Evolutionary conservation across 2,113 vertebrate genomes (phyloP), one percentile per base, ranked within the genome.

Genomic region (Nestor notabilis): DNA sequence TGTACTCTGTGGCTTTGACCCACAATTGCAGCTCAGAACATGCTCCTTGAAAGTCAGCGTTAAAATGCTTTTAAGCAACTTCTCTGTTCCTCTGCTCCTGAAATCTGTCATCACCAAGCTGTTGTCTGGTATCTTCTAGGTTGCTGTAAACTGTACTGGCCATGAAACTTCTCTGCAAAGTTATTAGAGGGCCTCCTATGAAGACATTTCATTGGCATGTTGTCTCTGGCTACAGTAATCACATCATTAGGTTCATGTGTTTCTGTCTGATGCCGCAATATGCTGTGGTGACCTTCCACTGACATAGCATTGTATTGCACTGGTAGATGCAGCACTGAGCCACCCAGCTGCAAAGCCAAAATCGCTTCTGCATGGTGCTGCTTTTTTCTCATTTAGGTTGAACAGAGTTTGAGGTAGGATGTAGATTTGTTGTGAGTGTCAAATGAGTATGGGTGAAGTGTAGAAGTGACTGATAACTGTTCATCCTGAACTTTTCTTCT

Each of bases 221-320:
- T 81, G n/a, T 78, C 46, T 65, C 43, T 82, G 77, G 23, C 56
- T 91, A 24, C 1, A 5, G 50, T 24, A 74, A 8, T 77, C 21
- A 23, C 53, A 64, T 55, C 0, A 0, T 55, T 71, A 55, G 21
- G 31, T 37, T 61, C 29, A 17, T 69, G 23, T 1, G 1, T 72
- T 96, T 95, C 74, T 96, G n/a, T n/a, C 23, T 85, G 70, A 35
- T 79, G 87, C 74, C 23, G 50, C 66, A 91, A 8, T 61, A 13
- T 76, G 75, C 74, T 92, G 71, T 2, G 29, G 37, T 69, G 63
- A 79, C 82, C 82, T 89, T 87, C 66, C 49, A 7, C 70, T 91
- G 65, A 39, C 81, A 46, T 83, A 66, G 53, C 44, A 23, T 41
- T 85, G 71, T 58, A 49, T 69, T 60, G 35, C 44, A 20, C 53